Base-by-base conservation (phyloP, 1,140 invertebrate species). In the Brachionus asplanchnoidis region DNA sequence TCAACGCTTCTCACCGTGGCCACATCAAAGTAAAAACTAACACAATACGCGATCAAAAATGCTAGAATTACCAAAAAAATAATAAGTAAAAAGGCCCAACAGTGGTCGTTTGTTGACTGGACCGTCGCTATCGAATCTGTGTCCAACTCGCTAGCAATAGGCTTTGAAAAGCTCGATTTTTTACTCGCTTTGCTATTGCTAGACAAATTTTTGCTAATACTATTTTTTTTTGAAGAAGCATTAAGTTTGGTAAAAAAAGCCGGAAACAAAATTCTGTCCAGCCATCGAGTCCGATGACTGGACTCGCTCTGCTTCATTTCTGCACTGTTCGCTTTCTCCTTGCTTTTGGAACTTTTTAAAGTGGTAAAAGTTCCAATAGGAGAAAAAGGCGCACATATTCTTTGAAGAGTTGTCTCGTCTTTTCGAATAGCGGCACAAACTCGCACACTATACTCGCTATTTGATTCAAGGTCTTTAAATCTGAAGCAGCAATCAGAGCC, bases 381-480 rank as follows among this genome's bases (percentile, higher is more conserved):
- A 32, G 73, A 77, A 77, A 50, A 77, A 12, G 73, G 73, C 5
- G 73, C 42, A 50, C 44, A 77, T 11, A 77, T 77, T 50, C 73
- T 46, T 28, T 77, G 42, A 23, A 26, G 9, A n/a, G 40, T 77
- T 5, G 73, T 26, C 9, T 50, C 68, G 17, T 73, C 40, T 77
- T 26, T 50, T 26, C 11, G 42, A 50, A 77, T 95, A 80, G 92
- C 92, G 60, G 92, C 92, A 60, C 92, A 93, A 86, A 96, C 94
- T 82, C 94, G 91, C 90, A 96, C 95, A 87, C 91, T 92, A 88
- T 95, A 96, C 23, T 90, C 89, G 2, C 92, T 94, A 85, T 93
- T 91, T 89, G 96, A 94, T 85, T 93, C 92, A 85, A 96, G 89
- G 88, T 94, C 93, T 85, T 92, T 92, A 86, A 95, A 88, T 77